phyloP scores from a whole-genome alignment of 2,888 invertebrate species.

The Adelognathus sp. region DNA sequence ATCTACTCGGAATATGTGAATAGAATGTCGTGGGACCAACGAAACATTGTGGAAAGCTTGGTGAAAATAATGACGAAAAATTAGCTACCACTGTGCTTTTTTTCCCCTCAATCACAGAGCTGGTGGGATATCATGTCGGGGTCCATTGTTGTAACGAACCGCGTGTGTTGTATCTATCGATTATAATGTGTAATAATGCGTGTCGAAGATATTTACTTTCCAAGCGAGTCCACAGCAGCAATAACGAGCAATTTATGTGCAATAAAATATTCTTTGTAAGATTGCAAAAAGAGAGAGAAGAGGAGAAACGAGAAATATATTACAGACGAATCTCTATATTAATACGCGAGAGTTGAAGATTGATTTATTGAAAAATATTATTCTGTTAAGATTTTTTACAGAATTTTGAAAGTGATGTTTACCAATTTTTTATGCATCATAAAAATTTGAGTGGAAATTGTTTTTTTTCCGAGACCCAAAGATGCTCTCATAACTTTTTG shows the following conservation, averaged over 20 bases:
- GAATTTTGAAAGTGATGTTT: too few relatives aligned
- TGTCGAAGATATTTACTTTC: constrained; percentile 55
- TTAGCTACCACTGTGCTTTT: neutral
- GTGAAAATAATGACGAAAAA: neutral
- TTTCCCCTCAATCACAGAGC: constrained; percentile 8
- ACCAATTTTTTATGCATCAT: too few relatives aligned
- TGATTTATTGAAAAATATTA: neutral
- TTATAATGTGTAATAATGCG: constrained; percentile 24
- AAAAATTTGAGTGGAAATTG: too few relatives aligned
- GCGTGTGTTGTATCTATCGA: neutral
- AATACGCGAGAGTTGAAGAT: constrained; percentile 2
- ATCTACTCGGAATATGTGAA: constrained; percentile 1
- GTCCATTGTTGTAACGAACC: constrained; percentile 32
- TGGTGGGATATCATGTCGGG: constrained; percentile 30
- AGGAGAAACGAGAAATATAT: constrained; percentile 6
- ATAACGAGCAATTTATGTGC: constrained; percentile 74
- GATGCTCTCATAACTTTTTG: too few relatives aligned
- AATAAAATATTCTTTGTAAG: constrained; percentile 66
- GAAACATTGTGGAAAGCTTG: constrained; percentile 39
- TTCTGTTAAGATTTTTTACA: neutral
- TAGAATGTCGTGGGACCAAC: constrained; percentile 59
- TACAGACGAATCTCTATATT: constrained; percentile 26
- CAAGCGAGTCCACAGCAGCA: constrained; percentile 70
- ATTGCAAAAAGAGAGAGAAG: too few relatives aligned
- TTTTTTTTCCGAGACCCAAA: too few relatives aligned